phyloP scores from a whole-genome alignment of 1,140 invertebrate species.

The Apis mellifera region DNA sequence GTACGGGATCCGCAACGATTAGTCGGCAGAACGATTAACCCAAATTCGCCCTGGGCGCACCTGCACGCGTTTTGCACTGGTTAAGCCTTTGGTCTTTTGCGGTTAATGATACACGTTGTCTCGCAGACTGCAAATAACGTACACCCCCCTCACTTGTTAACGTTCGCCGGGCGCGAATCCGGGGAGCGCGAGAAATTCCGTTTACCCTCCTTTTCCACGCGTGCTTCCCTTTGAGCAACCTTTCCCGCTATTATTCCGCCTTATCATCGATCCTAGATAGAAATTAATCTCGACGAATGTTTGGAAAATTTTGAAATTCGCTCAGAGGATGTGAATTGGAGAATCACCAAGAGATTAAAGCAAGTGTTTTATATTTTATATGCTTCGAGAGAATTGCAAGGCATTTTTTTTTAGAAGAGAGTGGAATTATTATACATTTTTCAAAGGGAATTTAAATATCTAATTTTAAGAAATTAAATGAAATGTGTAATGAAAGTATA shows the following conservation, averaged over 20 bases:
- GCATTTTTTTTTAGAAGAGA: too few relatives aligned
- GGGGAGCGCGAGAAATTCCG: constrained; percentile 30
- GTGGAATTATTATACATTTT: too few relatives aligned
- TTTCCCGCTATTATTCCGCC: not conserved
- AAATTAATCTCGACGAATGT: constrained; percentile 30
- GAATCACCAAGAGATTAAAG: too few relatives aligned
- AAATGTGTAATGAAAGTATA: too few relatives aligned
- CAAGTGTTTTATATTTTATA: too few relatives aligned
- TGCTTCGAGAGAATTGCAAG: too few relatives aligned
- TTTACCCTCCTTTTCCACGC: not conserved
- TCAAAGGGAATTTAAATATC: too few relatives aligned
- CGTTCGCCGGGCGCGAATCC: constrained; percentile 33
- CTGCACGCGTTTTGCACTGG: constrained; percentile 63
- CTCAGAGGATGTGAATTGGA: too few relatives aligned
- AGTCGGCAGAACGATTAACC: constrained; percentile 73
- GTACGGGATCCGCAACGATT: constrained; percentile 62
- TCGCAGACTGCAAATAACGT: constrained; percentile 20
- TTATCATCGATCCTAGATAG: constrained; percentile 21
- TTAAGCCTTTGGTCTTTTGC: constrained; percentile 59
- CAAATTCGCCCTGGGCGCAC: constrained; percentile 69
- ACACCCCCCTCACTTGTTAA: constrained; percentile 49
- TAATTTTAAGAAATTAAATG: too few relatives aligned
- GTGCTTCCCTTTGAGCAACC: not conserved
- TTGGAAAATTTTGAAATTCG: too few relatives aligned
- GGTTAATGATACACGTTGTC: constrained; percentile 60